phyloP scores from a whole-genome alignment of 1,140 invertebrate species.

The Hylyphantes graminicola region DNA sequence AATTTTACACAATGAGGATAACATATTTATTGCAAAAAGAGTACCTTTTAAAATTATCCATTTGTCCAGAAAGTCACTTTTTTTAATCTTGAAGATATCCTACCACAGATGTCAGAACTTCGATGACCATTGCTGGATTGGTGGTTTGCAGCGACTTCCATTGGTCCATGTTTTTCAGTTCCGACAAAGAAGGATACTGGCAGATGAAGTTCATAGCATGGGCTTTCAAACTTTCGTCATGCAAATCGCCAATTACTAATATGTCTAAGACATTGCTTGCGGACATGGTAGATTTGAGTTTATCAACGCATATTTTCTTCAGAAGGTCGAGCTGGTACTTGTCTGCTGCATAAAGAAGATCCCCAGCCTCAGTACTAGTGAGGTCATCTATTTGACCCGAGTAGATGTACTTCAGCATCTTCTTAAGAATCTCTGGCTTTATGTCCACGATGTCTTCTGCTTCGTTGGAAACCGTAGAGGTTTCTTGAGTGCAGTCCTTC shows the following conservation, averaged over 20 bases:
- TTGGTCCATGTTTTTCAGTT: not conserved
- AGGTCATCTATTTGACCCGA: not conserved
- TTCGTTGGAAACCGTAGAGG: no score
- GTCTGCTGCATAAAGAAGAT: not conserved
- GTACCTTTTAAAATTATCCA: no score
- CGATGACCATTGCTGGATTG: not conserved
- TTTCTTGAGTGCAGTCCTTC: no score
- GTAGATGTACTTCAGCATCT: not conserved
- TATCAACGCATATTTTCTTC: not conserved
- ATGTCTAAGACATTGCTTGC: not conserved
- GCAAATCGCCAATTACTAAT: conserved; percentile 4
- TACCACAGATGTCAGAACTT: not conserved
- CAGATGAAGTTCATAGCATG: conserved; percentile 17
- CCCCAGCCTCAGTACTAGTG: not conserved
- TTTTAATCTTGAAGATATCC: no score
- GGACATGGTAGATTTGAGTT: not conserved
- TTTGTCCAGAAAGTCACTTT: no score
- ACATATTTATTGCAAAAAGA: no score
- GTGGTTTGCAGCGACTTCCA: not conserved
- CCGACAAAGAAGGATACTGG: not conserved
- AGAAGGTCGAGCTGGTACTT: not conserved
- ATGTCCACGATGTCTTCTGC: no score
- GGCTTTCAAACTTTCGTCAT: conserved; percentile 1
- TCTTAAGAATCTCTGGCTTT: not conserved
- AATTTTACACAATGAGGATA: no score